Conservation (phyloP, 2,797 vertebrate genomes). For the Pseudotriccus pelzelni region DNA sequence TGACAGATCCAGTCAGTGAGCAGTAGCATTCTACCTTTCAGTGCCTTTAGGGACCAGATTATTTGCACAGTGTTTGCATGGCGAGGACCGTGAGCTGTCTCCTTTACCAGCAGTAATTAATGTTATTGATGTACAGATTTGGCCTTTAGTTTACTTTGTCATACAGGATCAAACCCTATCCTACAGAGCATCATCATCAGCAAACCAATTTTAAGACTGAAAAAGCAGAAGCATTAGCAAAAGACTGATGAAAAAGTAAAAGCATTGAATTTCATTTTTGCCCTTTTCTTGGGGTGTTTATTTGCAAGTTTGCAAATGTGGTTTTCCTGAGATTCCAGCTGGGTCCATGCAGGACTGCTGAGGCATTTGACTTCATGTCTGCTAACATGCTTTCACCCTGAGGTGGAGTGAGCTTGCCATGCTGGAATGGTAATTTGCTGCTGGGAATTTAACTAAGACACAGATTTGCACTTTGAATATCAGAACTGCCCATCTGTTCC, state of each 20-base stretch:
- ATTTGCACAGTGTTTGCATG: background rate
- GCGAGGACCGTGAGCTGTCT: background rate
- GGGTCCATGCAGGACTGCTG: background rate
- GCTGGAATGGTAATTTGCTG: constrained; percentile 24
- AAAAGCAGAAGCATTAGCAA: background rate
- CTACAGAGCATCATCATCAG: background rate
- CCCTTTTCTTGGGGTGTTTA: background rate
- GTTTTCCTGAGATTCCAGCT: constrained; percentile 5
- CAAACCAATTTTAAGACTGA: background rate
- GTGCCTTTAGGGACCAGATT: background rate
- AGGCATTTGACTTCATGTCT: background rate
- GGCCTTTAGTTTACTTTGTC: background rate
- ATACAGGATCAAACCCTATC: background rate
- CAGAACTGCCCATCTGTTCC: constrained; percentile 40
- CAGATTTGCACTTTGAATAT: constrained; percentile 36
- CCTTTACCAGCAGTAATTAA: background rate
- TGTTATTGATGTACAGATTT: background rate
- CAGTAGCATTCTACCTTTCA: background rate
- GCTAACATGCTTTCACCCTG: constrained; percentile 1
- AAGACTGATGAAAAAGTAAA: background rate
- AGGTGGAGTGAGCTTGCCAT: background rate
- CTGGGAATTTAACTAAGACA: constrained; percentile 29
- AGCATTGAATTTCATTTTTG: background rate
- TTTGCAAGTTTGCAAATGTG: background rate
- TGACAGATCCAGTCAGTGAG: background rate